These are phyloP conservation scores for Chiroxiphia lanceolata DNA, from an alignment of 2,797 vertebrate species.

Conservation along the genomic window DNA sequence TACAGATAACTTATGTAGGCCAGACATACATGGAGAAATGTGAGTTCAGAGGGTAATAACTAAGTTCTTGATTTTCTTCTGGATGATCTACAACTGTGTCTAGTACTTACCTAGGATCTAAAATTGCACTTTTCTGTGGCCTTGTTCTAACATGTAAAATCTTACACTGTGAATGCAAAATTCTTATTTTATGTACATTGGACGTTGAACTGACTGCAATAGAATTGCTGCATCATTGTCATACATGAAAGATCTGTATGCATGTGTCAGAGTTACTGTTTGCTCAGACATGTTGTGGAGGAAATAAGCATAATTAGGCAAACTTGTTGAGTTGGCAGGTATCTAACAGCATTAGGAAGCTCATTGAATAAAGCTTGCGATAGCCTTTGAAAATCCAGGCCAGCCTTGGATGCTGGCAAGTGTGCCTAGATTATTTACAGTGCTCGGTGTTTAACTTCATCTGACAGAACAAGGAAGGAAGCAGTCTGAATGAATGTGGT, in stretches of 20 bases:
- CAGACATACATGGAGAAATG: neutral
- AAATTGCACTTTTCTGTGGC: neutral
- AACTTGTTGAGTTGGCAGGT: neutral
- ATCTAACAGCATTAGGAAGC: neutral
- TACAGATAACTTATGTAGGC: neutral
- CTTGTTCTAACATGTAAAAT: neutral
- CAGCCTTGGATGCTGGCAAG: slow-evolving; percentile 30
- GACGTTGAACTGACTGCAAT: neutral
- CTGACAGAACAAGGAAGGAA: slow-evolving; percentile 63
- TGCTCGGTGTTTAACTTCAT: slow-evolving; percentile 48
- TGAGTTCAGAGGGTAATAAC: neutral
- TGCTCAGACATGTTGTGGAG: neutral
- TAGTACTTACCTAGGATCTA: neutral
- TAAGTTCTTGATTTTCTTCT: neutral
- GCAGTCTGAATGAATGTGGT: slow-evolving; percentile 34
- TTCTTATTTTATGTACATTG: neutral
- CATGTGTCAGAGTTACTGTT: neutral
- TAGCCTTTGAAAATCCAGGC: neutral
- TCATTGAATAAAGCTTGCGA: neutral
- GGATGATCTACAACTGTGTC: neutral
- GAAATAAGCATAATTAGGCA: neutral
- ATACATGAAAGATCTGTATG: neutral
- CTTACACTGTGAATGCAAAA: neutral
- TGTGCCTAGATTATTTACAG: slow-evolving; percentile 13
- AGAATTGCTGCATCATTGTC: accelerated